A percentile compares a stretch with the other conserved stretches of the same genome.
phyloP scores from a whole-genome alignment of 2,888 invertebrate genomes.

The Synanthedon myopaeformis region DNA sequence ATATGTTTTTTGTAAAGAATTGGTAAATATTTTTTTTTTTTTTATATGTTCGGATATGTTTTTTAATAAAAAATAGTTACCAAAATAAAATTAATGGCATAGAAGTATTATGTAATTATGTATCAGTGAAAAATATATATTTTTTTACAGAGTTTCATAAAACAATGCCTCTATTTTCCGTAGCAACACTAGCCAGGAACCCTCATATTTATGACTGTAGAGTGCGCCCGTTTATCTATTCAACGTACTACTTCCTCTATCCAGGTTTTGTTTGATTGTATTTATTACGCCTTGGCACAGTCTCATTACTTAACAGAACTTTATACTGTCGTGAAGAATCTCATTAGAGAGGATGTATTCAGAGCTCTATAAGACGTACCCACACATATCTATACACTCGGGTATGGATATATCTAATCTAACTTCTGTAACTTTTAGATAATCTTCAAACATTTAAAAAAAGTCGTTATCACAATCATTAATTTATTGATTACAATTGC shows the following conservation, averaged over 20 bases:
- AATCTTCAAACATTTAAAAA: neutral
- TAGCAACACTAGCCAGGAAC: neutral
- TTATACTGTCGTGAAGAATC: conserved; percentile 34
- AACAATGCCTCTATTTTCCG: too few species aligned
- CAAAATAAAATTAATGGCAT: too few species aligned
- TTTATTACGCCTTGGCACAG: conserved; percentile 43
- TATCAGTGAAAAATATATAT: too few species aligned
- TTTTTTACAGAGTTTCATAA: too few species aligned
- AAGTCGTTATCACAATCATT: neutral
- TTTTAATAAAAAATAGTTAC: too few species aligned
- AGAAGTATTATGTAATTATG: too few species aligned
- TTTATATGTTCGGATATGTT: too few species aligned
- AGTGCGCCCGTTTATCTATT: conserved; percentile 45
- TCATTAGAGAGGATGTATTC: conserved; percentile 48
- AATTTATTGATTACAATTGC: neutral
- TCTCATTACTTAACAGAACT: conserved; percentile 43
- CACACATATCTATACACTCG: conserved; percentile 24
- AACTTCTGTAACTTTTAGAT: conserved; percentile 10
- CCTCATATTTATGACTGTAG: conserved; percentile 44
- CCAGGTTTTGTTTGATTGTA: conserved; percentile 57
- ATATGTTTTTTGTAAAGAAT: too few species aligned
- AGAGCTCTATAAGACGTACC: neutral
- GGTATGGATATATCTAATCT: conserved; percentile 21
- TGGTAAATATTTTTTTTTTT: too few species aligned
- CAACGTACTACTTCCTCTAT: conserved; percentile 55